Percentiles rank a stretch among this genome's conserved stretches.
Evolutionary conservation across 2,888 invertebrate species (phyloP).

Genomic region (Heliothis peltigera): DNA sequence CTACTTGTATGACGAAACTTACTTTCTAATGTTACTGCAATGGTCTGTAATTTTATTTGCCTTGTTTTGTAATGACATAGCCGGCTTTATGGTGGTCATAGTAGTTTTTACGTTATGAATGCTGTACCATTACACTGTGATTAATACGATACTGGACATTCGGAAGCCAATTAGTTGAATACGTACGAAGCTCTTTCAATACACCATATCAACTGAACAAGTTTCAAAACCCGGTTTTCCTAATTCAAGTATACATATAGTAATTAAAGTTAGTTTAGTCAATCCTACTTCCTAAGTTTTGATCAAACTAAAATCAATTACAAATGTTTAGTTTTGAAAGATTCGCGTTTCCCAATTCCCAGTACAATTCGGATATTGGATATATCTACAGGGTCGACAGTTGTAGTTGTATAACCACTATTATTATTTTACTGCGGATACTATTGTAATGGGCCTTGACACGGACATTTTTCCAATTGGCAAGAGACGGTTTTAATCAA

Average conservation of each 20-base stretch:
- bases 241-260: too few species aligned
- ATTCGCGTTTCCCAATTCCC: conserved; percentile 44
- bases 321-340: conserved; percentile 45
- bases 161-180: conserved; percentile 34
- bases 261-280: too few species aligned
- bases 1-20: conserved; percentile 79
- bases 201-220: conserved; percentile 33
- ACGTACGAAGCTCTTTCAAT: conserved; percentile 15
- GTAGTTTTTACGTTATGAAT: conserved; percentile 48
- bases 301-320: conserved; percentile 43
- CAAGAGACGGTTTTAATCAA: conserved; percentile 36
- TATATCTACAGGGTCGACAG: conserved; percentile 20
- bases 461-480: conserved; percentile 35
- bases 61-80: conserved; percentile 69
- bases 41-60: conserved; percentile 75
- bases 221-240: conserved; percentile 21
- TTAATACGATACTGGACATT: conserved; percentile 30
- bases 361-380: conserved; percentile 44
- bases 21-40: conserved; percentile 84
- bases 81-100: conserved; percentile 63
- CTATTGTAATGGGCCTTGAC: conserved; percentile 47
- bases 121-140: conserved; percentile 42
- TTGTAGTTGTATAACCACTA: conserved; percentile 26
- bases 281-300: too few species aligned
- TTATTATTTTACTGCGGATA: conserved; percentile 38